Conservation (phyloP, 2,113 vertebrate species). For the Dissostichus mawsoni region DNA sequence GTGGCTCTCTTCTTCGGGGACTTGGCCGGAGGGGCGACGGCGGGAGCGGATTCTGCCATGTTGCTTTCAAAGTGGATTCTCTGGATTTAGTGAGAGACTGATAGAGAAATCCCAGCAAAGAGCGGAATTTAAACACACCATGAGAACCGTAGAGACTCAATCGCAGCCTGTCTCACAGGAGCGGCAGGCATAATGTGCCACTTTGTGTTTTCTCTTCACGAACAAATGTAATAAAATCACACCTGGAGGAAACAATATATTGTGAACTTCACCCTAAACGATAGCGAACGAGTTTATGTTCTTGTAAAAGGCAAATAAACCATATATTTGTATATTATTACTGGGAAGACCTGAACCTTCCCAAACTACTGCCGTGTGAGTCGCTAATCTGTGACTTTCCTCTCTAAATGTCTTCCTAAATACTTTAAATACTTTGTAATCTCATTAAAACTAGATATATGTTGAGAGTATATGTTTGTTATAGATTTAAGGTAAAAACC, state of each 20-base stretch:
- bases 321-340: rapidly evolving
- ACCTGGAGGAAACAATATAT: no score
- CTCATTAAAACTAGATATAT: not conserved
- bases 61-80: no score
- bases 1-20: no score
- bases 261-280: rapidly evolving
- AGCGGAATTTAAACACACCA: no score
- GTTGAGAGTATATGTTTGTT: no score
- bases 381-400: not conserved
- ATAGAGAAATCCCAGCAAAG: no score
- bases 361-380: not conserved
- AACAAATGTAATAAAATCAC: constrained; percentile 2
- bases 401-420: constrained; percentile 10
- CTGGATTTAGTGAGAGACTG: no score
- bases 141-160: no score
- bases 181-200: not conserved
- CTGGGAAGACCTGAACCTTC: not conserved
- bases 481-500: no score
- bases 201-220: constrained; percentile 53
- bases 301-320: rapidly evolving
- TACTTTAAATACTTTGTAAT: not conserved
- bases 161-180: not conserved
- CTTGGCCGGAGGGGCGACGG: no score
- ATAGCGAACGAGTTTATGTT: not conserved
- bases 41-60: no score